These are phyloP conservation scores for Euschistus heros DNA, from an alignment of 1,140 invertebrate genomes.

Conservation along the genomic window DNA sequence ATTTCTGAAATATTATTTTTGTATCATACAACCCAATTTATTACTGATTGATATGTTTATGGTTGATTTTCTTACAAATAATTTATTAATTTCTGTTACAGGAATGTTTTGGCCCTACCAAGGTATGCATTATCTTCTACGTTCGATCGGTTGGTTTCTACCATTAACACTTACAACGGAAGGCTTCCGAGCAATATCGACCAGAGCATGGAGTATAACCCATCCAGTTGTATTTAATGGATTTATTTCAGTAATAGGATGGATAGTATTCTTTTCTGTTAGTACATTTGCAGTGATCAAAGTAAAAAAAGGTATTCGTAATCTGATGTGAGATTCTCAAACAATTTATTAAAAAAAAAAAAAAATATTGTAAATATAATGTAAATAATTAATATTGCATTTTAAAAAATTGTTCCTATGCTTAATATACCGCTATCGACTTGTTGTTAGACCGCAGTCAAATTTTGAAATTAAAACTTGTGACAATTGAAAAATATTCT, in stretches of 20 bases:
- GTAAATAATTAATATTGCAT: too few species aligned
- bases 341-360: neutral
- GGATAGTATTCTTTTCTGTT: constrained; percentile 31
- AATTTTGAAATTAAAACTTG: too few species aligned
- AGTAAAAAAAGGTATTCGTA: constrained; percentile 7
- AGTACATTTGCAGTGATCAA: neutral
- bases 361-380: too few species aligned
- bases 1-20: too few species aligned
- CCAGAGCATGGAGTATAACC: constrained; percentile 45
- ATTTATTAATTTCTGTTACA: constrained; percentile 20
- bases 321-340: neutral
- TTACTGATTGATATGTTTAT: too few species aligned
- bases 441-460: too few species aligned
- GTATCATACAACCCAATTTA: too few species aligned
- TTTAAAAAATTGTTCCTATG: too few species aligned
- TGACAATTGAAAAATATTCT: too few species aligned
- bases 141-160: constrained; percentile 42
- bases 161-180: constrained; percentile 50
- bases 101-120: constrained; percentile 34
- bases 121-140: constrained; percentile 43
- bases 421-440: too few species aligned
- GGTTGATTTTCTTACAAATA: neutral
- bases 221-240: constrained; percentile 44
- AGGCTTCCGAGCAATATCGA: constrained; percentile 45
- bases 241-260: constrained; percentile 42